Conservation (phyloP, 2,797 vertebrate species). For the Fistularia commersonii region DNA sequence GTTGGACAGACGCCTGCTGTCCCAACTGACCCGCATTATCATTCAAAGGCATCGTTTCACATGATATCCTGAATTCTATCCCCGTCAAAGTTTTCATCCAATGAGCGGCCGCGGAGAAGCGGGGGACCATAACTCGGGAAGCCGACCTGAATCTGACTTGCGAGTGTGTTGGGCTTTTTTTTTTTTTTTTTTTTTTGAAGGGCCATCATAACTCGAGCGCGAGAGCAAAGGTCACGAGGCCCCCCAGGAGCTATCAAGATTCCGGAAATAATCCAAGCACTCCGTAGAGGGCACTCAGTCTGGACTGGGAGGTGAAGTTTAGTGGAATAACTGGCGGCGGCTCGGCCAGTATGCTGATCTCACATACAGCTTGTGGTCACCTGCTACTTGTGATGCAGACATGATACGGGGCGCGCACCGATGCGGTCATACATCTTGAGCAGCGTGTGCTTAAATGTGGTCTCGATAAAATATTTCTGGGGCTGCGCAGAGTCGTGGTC, state of each 20-base stretch:
- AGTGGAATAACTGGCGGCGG: slow-evolving; percentile 21
- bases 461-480: slow-evolving; percentile 79
- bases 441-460: slow-evolving; percentile 72
- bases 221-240: slow-evolving; percentile 56
- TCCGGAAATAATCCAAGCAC: slow-evolving; percentile 50
- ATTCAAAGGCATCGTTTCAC: too few species aligned
- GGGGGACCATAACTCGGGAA: slow-evolving; percentile 29
- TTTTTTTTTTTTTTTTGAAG: slow-evolving; percentile 31
- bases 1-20: too few species aligned
- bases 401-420: slow-evolving; percentile 42
- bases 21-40: too few species aligned
- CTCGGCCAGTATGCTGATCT: slow-evolving; percentile 26
- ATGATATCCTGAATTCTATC: slow-evolving; percentile 6
- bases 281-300: slow-evolving; percentile 50
- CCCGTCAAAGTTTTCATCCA: slow-evolving; percentile 4
- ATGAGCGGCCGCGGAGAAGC: slow-evolving; percentile 15
- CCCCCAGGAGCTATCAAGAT: slow-evolving; percentile 45
- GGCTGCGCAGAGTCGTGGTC: slow-evolving; percentile 57
- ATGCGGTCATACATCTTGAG: slow-evolving; percentile 58
- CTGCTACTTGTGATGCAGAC: slow-evolving; percentile 62
- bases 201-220: slow-evolving; percentile 50
- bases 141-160: slow-evolving; percentile 37
- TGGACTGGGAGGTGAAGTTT: slow-evolving; percentile 21
- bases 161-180: slow-evolving; percentile 15
- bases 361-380: slow-evolving; percentile 18